Conservation (phyloP, 2,888 invertebrate species). For the Siphonodentalium dalli region DNA sequence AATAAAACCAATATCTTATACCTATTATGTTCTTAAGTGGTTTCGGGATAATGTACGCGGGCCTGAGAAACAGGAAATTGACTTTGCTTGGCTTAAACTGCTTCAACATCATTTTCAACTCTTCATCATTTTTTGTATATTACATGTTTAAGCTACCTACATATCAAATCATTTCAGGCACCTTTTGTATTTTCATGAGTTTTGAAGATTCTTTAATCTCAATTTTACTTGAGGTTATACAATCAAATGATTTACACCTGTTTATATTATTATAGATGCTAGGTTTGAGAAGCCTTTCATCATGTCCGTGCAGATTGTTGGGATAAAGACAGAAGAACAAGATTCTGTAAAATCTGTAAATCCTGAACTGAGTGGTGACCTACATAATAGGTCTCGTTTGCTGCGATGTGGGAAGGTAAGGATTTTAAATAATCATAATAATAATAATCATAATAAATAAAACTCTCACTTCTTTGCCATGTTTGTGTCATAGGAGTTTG, state of each 20-base stretch:
- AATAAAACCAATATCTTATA: no score
- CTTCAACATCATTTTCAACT: background rate
- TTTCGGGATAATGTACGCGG: no score
- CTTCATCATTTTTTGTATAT: background rate
- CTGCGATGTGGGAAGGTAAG: constrained; percentile 74
- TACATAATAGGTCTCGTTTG: constrained; percentile 83
- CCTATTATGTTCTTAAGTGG: no score
- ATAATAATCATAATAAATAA: no score
- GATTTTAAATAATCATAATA: no score
- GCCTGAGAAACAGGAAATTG: no score
- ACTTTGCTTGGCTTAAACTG: no score
- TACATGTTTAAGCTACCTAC: background rate
- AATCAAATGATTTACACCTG: no score
- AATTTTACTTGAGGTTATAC: no score
- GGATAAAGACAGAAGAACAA: constrained; percentile 78
- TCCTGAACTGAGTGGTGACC: constrained; percentile 68
- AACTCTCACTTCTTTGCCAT: no score
- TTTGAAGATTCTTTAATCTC: no score
- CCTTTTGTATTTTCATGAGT: background rate
- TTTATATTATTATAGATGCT: constrained; percentile 73
- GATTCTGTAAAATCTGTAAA: constrained; percentile 71
- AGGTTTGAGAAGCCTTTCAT: constrained; percentile 87
- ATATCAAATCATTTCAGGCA: background rate
- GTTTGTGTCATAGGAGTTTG: no score
- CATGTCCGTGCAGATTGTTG: constrained; percentile 84